Evolutionary conservation across 2,888 invertebrate species (phyloP), one percentile per base, ranked within the genome.

Genomic region (Pristionchus maxplancki): DNA sequence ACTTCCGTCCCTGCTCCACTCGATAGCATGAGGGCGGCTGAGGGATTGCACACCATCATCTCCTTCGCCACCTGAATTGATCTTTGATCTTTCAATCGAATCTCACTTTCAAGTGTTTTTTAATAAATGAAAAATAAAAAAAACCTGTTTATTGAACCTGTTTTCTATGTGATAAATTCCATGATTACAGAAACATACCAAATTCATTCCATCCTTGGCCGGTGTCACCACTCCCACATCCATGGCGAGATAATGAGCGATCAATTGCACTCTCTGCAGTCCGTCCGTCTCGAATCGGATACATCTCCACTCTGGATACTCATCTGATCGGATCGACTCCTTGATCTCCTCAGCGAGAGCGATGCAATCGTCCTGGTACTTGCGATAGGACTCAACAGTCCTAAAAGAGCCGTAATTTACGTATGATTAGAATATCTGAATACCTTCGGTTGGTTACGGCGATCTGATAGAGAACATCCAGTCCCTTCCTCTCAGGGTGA

Each of bases 141-240:
- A n/a, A n/a, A n/a, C n/a, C n/a, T n/a, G n/a, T n/a, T n/a, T n/a
- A n/a, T n/a, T n/a, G n/a, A n/a, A n/a, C n/a, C n/a, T n/a, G n/a
- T n/a, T n/a, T n/a, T n/a, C n/a, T n/a, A n/a, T 44, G 44, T 6
- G 44, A 44, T 11, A 44, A 44, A 44, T 44, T 44, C 44, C 44
- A 44, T 11, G 44, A 9, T 9, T 9, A 11, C 44, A 44, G 44
- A 44, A 17, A 2, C 87, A 15, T 4, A 88, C 93, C 86, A 93
- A 89, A 82, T 93, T 93, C 93, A 93, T 93, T 83, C 93, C 93
- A 71, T 92, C 92, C 87, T 93, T 93, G n/a, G 91, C 89, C 13
- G 94, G 94, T 2, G 94, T 93, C 9, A 94, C 93, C 0, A 94
- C 93, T 37, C 94, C 94, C 81, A 94, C 91, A 88, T 94, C 94